Evolutionary conservation across 92 coral and sea anemone genomes (phyloP), one percentile per base, ranked within the genome.

Genomic region (Desmophyllum pertusum): DNA sequence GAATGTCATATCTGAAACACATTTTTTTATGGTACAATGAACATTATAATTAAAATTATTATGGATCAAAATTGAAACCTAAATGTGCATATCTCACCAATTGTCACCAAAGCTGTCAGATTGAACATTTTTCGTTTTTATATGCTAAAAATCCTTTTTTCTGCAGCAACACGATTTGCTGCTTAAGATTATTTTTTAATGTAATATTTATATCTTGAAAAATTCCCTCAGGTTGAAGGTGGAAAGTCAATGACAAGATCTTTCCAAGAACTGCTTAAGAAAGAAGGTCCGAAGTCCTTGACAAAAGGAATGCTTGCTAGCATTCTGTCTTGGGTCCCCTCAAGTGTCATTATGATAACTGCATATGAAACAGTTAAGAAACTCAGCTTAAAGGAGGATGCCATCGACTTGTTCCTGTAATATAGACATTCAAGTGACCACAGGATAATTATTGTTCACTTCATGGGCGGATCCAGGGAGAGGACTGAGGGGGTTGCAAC

Each of bases 281-380:
- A 91, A 77, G 98, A 93, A 86, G 98, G 98, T 1, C 86, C 94
- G 6, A 40, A 75, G 23, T 97, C 95, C 2, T 53, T 95, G 39
- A 86, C 91, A 0, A 95, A 94, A 84, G 98, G 98, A 83, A 76
- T 95, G 76, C 70, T 90, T 63, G 93, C 98, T 39, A 92, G 94
- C 67, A 88, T 93, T 15, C 72, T 90, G 13, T 85, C 89, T 23
- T 76, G 93, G 90, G 87, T 93, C 33, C 95, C 98, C 39, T 91
- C 98, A 35, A 95, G 98, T 77, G 84, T 89, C 3, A 55, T 92
- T 13, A 86, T 88, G 48, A 93, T 94, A 46, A 87, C 93, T 76
- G 93, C 91, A 27, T 95, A 93, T 48, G 97, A 95, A 73, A 91
- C 94, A 31, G 88, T 95, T 30, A 95, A 95, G 76, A 85, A 81